Conservation (phyloP, 1,140 invertebrate species). For the Drosophila tsacasi region DNA sequence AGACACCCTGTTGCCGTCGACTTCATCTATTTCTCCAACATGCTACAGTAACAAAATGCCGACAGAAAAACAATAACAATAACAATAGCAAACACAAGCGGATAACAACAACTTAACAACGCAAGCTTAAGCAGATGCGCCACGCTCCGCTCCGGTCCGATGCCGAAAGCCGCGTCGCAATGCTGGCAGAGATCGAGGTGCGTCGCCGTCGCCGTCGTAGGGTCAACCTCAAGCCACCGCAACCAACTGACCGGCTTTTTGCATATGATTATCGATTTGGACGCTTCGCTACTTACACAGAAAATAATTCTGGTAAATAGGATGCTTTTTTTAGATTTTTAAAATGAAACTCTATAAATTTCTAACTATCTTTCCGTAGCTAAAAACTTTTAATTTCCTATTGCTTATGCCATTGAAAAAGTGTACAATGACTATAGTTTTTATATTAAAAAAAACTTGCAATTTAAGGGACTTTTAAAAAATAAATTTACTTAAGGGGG, state of each 20-base stretch:
- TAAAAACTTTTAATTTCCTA: background rate
- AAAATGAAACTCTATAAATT: background rate
- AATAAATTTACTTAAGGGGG: background rate
- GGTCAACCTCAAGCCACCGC: constrained; percentile 38
- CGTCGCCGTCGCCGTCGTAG: constrained; percentile 18
- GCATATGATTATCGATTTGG: constrained; percentile 78
- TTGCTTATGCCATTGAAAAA: background rate
- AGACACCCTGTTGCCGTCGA: constrained; percentile 20
- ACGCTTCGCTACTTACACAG: constrained; percentile 38
- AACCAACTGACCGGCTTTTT: constrained; percentile 71
- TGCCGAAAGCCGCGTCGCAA: background rate
- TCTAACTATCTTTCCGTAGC: background rate
- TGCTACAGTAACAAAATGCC: constrained; percentile 58
- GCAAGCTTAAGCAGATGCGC: constrained; percentile 52
- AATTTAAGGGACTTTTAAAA: background rate
- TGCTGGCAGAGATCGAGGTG: constrained; percentile 10
- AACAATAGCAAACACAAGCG: constrained; percentile 29
- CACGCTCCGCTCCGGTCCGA: constrained; percentile 13
- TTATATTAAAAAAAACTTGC: background rate
- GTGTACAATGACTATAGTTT: too few relatives aligned
- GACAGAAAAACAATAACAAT: constrained; percentile 38
- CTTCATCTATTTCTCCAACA: constrained; percentile 46
- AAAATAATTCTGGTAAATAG: background rate
- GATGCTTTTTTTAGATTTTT: background rate
- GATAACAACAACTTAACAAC: constrained; percentile 36